Evolutionary conservation across 1,140 invertebrate species (phyloP), one percentile per base, ranked within the genome.

Genomic region (Magallana angulata): DNA sequence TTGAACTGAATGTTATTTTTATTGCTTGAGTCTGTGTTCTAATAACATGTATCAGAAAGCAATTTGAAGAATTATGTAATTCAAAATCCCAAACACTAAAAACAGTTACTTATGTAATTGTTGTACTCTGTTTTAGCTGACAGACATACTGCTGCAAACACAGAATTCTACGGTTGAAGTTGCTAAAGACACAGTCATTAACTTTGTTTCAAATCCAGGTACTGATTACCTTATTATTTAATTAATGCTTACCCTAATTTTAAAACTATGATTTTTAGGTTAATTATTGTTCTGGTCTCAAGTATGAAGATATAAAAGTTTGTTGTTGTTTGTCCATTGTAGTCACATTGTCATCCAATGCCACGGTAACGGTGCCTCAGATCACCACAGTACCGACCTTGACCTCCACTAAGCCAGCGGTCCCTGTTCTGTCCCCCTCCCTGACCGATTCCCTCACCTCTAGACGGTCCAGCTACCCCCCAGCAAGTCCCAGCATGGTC

Each of bases 141-240:
- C 68, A 30, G 68, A 76, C 68, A 76, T 76, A 76, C 68, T 76
- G 18, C 36, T 76, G 9, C 68, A 76, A 30, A 76, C 68, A 76
- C 68, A 76, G 24, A 76, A 30, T 76, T 30, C 68, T 24, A 30
- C 18, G 24, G 68, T 76, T 76, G 68, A 76, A 76, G 68, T 24
- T 11, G 36, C 24, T 24, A 76, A 76, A 76, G 68, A 76, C 7
- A 76, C 68, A 76, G 6, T 76, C 18, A 76, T 76, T 9, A 76
- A 76, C 68, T 76, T 76, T 36, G 68, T 76, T 76, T 76, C 68
- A 30, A 76, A 76, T 76, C 68, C 68, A 76, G 68, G 68, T 76
- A 76, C 24, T 48, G 5, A 48, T 48, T 48, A 48, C 36, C 36
- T 48, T 0, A 48, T 48, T 48, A 48, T 24, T 24, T 24, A 24